These are phyloP conservation scores for Aethina tumida DNA, from an alignment of 1,140 invertebrate species.

Conservation along the genomic window DNA sequence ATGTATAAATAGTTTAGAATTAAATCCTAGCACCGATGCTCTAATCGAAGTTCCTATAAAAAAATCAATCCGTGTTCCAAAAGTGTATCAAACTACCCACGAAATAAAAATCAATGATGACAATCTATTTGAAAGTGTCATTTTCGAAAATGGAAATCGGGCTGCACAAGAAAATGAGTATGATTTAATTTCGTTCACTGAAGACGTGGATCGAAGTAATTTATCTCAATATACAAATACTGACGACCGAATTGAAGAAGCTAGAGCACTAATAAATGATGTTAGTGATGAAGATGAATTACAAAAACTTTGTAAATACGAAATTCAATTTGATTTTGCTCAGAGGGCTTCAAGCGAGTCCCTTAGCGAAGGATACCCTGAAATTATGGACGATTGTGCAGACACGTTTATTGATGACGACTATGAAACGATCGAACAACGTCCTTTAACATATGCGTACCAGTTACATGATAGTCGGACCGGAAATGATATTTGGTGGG, in stretches of 20 bases:
- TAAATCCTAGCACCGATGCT: slow-evolving; percentile 30
- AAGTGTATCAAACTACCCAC: slow-evolving; percentile 20
- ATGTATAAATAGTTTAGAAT: slow-evolving; percentile 32
- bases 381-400: slow-evolving; percentile 6
- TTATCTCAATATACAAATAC: too few relatives aligned
- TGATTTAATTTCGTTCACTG: slow-evolving; percentile 23
- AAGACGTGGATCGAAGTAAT: slow-evolving; percentile 1
- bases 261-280: slow-evolving; percentile 18
- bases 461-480: slow-evolving; percentile 11
- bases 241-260: slow-evolving; percentile 20
- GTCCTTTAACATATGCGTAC: slow-evolving; percentile 15
- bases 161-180: slow-evolving; percentile 16
- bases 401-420: slow-evolving; percentile 17
- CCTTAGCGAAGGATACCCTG: slow-evolving; percentile 14
- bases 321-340: slow-evolving; percentile 16
- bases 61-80: slow-evolving; percentile 19
- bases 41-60: slow-evolving; percentile 34
- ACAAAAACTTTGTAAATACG: slow-evolving; percentile 14
- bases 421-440: slow-evolving; percentile 30
- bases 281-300: slow-evolving; percentile 19
- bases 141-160: slow-evolving; percentile 15
- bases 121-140: slow-evolving; percentile 8
- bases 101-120: slow-evolving; percentile 15
- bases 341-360: slow-evolving; percentile 23
- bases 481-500: slow-evolving; percentile 33